These are phyloP conservation scores for Apis laboriosa DNA, from an alignment of 1,140 invertebrate species.

Conservation along the genomic window DNA sequence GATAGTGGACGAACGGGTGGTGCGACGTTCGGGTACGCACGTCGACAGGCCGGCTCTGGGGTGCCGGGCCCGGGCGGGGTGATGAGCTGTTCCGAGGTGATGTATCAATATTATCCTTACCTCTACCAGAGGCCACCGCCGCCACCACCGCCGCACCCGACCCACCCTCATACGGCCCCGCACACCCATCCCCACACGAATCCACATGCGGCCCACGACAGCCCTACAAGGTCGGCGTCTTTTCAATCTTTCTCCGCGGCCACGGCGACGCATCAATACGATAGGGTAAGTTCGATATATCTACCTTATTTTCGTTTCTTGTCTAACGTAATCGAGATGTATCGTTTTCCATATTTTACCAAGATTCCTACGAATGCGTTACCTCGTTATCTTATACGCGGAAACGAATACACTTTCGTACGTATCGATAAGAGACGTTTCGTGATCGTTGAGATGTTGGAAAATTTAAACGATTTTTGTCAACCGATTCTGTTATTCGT, in stretches of 20 bases:
- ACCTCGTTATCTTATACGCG: no score
- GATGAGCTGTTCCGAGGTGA: slow-evolving; percentile 84
- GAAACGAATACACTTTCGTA: not conserved
- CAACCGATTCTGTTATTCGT: no score
- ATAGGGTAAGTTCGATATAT: slow-evolving; percentile 78
- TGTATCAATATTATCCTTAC: slow-evolving; percentile 85
- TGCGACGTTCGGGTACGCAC: slow-evolving; percentile 80
- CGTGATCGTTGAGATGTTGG: not conserved
- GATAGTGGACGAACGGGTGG: slow-evolving; percentile 72
- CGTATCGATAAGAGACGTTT: not conserved
- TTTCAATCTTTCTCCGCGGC: slow-evolving; percentile 79
- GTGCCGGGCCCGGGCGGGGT: slow-evolving; percentile 79
- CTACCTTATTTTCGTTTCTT: not conserved
- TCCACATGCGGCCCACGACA: slow-evolving; percentile 78
- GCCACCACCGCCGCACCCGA: slow-evolving; percentile 77
- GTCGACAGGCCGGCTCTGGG: slow-evolving; percentile 80
- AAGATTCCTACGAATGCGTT: not conserved
- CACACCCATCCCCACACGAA: slow-evolving; percentile 74
- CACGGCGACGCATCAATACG: slow-evolving; percentile 81
- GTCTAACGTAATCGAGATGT: not conserved
- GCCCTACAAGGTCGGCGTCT: slow-evolving; percentile 78
- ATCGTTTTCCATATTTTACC: not conserved
- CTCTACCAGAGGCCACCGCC: slow-evolving; percentile 82
- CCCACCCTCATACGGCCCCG: slow-evolving; percentile 76
- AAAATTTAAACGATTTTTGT: slow-evolving; percentile 43